phyloP scores from a whole-genome alignment of 2,888 invertebrate genomes.

The Labia minor region DNA sequence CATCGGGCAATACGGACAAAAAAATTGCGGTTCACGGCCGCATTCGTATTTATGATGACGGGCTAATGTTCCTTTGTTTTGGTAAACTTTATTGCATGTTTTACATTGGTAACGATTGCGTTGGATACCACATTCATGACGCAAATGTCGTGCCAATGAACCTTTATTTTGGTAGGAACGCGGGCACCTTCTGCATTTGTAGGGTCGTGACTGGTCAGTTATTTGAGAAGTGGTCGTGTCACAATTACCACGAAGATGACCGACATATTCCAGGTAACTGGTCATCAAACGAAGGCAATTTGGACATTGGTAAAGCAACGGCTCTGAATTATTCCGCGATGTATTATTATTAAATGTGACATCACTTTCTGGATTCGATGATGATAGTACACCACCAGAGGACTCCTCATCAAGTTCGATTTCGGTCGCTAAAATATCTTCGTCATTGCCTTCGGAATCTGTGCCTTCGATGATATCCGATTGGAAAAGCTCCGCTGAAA shows the following conservation, averaged over 20 bases:
- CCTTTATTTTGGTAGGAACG: not conserved
- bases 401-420: not conserved
- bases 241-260: conserved; percentile 4
- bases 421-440: not conserved
- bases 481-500: conserved; percentile 1
- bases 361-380: not conserved
- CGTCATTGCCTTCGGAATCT: not conserved
- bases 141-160: not conserved
- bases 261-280: not conserved
- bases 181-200: not conserved
- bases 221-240: not conserved
- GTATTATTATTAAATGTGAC: not conserved
- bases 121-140: not conserved
- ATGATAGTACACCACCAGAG: not conserved
- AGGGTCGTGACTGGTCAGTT: not conserved
- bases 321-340: not conserved
- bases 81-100: not conserved
- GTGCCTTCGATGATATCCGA: not conserved
- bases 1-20: conserved; percentile 23
- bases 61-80: not conserved
- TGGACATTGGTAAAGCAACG: not conserved
- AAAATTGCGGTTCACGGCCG: conserved; percentile 27
- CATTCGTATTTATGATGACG: conserved; percentile 24
- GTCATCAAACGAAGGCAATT: not conserved
- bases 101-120: not conserved